These are phyloP conservation scores for Eupithecia vulgata DNA, from an alignment of 2,888 invertebrate species.

Conservation along the genomic window DNA sequence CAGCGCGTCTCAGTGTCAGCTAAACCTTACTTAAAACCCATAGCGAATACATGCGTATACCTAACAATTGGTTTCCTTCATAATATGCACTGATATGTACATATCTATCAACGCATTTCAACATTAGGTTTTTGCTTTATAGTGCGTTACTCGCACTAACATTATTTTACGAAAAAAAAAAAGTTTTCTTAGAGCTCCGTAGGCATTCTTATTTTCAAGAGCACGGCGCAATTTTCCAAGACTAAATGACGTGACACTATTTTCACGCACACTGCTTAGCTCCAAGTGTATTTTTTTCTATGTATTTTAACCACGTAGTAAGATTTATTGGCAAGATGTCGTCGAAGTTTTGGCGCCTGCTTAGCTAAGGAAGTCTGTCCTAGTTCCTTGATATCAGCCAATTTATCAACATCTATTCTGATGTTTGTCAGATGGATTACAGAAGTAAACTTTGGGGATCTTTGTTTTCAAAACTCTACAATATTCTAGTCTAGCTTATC, in stretches of 20 bases:
- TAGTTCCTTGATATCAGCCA: conserved; percentile 19
- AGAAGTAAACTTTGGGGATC: neutral
- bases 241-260: neutral
- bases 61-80: neutral
- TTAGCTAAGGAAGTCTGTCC: neutral
- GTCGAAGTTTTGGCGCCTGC: conserved; percentile 1
- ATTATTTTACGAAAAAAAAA: neutral
- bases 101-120: neutral
- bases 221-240: conserved; percentile 14
- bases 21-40: neutral
- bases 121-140: too few relatives aligned
- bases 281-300: neutral
- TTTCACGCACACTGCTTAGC: neutral
- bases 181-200: neutral
- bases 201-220: neutral
- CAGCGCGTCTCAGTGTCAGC: too few relatives aligned
- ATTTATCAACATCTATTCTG: conserved; percentile 3
- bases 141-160: too few relatives aligned
- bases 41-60: neutral
- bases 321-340: conserved; percentile 10
- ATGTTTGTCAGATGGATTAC: neutral
- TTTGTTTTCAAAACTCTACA: neutral
- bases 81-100: neutral
- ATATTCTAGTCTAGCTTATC: neutral
- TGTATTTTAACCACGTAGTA: neutral